Evolutionary conservation across 1,140 invertebrate species (phyloP), one percentile per base, ranked within the genome.

Genomic region (Mycetomoellerius zeteki): DNA sequence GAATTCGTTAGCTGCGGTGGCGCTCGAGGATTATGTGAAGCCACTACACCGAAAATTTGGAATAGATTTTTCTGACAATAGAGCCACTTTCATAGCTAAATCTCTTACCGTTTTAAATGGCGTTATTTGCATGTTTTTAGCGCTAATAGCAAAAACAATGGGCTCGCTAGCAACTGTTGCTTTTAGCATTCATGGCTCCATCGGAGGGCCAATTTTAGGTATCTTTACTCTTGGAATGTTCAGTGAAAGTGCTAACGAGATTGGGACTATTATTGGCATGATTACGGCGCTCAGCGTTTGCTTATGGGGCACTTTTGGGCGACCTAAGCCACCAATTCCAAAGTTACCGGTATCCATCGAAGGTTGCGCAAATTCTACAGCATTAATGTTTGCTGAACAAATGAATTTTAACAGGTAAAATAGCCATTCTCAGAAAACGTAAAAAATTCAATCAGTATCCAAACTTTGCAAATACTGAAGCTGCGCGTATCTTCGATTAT

Each of bases 1-100:
- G 52, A 99, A 99, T 93, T 98, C 98, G 1, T 94, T 99, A 14
- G 97, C 98, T 4, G 98, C 98, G 1, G 97, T 99, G 6, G 98
- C 98, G 1, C 95, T 98, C 50, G 97, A 98, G 91, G 98, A 99
- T 95, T 98, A 98, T 92, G 94, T 98, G 1, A 97, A 97, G 87
- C 95, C 94, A 0, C 1, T 92, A 2, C 95, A 92, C 50, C 37
- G 33, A 0, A 81, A 54, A 37, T 43, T 91, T 8, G 91, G 90
- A 0, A 30, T 86, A n/a, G 77, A 91, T n/a, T 93, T 94, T 27
- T 85, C 92, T 0, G 90, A 92, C 0, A 95, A 96, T 86, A 96
- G 95, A 81, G 93, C 95, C 21, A 85, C 91, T 0, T 67, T 93
- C 10, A 87, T 90, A 6, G 94, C 93, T 2, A 98, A 97, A 93